Evolutionary conservation across 2,113 vertebrate genomes (phyloP), one percentile per base, ranked within the genome.

Genomic region (Ciconia maguari): DNA sequence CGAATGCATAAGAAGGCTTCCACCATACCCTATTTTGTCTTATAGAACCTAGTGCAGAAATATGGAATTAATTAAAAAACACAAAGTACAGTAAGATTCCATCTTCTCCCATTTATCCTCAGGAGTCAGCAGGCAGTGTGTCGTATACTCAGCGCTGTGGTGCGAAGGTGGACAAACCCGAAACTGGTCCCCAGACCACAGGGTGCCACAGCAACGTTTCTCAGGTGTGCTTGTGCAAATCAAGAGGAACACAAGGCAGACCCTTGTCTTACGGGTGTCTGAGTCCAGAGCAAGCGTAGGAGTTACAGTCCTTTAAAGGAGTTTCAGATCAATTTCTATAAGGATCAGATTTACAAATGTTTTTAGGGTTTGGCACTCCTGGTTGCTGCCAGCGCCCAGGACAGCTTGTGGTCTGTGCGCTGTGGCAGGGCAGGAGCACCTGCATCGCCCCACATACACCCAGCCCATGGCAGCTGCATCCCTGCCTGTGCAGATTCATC

Each of bases 221-320:
- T 89, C 46, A 48, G 21, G 9, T 70, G 32, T 36, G 36, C 12
- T 22, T 41, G 42, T 49, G 44, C 52, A 82, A 87, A 75, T 64
- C 32, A 34, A 48, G 16, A 20, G 25, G 7, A 57, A 49, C 26
- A 26, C 38, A 71, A 36, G 11, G 30, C 87, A 89, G 26, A 76
- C 6, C 9, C 16, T 11, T 71, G 62, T 34, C 6, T 90, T 48
- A 60, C 0, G 0, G 20, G 7, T 48, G 20, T 60, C 19, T 60
- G 36, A 83, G 34, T 68, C 15, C 44, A 65, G 13, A 62, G 27
- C 9, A 64, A 90, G 14, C 2, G 0, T 8, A 55, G 36, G 29
- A 62, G n/a, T 62, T 44, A 42, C 13, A 36, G 11, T 48, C 27
- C 5, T 18, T 85, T 41, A 48, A 71, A 80, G 10, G n/a, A 57